These are phyloP conservation scores for Eupithecia dodoneata DNA, from an alignment of 2,888 invertebrate genomes.

Conservation along the genomic window DNA sequence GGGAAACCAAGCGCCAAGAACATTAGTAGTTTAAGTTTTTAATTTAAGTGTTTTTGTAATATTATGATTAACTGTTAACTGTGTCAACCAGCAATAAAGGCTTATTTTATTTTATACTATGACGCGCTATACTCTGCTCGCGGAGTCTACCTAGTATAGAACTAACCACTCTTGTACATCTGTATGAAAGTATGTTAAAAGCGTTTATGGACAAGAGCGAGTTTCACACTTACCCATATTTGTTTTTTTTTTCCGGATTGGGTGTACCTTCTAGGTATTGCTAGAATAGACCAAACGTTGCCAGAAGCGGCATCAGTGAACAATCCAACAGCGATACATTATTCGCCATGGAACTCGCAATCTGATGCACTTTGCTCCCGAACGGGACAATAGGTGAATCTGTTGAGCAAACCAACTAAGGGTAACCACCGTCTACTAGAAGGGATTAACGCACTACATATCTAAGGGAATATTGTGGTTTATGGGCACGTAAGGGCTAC, in stretches of 20 bases:
- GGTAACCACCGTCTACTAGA: conserved; percentile 30
- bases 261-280: neutral
- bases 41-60: too few species aligned
- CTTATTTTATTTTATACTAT: too few species aligned
- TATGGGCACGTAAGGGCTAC: conserved; percentile 6
- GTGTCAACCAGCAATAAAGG: too few species aligned
- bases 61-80: too few species aligned
- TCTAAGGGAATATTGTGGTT: conserved; percentile 7
- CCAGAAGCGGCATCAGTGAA: conserved; percentile 46
- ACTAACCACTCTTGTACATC: too few species aligned
- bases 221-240: neutral
- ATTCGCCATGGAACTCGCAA: conserved; percentile 60
- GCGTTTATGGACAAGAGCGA: neutral
- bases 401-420: conserved; percentile 58
- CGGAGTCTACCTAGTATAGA: too few species aligned
- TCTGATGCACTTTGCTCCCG: conserved; percentile 69
- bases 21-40: too few species aligned
- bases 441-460: conserved; percentile 20
- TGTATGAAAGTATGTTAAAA: too few species aligned
- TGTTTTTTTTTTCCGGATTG: neutral
- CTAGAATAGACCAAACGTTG: conserved; percentile 26
- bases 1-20: too few species aligned
- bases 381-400: conserved; percentile 59
- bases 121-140: too few species aligned
- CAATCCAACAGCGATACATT: conserved; percentile 61